Conservation (phyloP, 1,140 invertebrate genomes). For the Bombus vancouverensis region DNA sequence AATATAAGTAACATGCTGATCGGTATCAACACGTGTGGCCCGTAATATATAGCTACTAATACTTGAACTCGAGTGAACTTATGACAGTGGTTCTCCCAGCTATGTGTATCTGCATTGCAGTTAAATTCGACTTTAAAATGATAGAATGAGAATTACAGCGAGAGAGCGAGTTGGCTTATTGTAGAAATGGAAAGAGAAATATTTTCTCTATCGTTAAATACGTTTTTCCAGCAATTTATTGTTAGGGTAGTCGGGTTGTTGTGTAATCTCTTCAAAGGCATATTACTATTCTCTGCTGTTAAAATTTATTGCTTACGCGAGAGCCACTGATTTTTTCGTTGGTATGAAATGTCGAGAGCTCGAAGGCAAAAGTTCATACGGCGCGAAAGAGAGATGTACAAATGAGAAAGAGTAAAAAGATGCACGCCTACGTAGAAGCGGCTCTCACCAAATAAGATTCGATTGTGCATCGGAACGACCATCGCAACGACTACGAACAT, state of each 20-base stretch:
- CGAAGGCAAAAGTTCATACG: constrained; percentile 21
- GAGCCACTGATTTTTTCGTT: constrained; percentile 12
- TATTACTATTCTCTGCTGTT: not conserved
- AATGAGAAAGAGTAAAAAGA: constrained; percentile 25
- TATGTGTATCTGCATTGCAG: not conserved
- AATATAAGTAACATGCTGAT: constrained; percentile 62
- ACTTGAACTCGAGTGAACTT: constrained; percentile 62
- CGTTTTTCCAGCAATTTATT: too few relatives aligned
- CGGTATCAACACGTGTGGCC: constrained; percentile 56
- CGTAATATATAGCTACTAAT: constrained; percentile 41
- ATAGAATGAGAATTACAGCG: not conserved
- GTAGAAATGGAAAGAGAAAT: not conserved
- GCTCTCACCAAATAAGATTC: constrained; percentile 63
- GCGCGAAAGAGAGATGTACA: constrained; percentile 23
- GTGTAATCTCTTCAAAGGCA: not conserved
- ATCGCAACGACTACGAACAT: constrained; percentile 40
- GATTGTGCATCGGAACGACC: constrained; percentile 54
- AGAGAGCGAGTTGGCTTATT: not conserved
- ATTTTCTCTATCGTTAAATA: not conserved
- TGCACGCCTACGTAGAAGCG: constrained; percentile 51
- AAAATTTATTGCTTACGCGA: not conserved
- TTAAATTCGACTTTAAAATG: not conserved
- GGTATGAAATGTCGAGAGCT: constrained; percentile 48
- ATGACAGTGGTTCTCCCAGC: constrained; percentile 25
- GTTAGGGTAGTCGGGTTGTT: not conserved